Base-by-base conservation (phyloP, 2,888 invertebrate genomes). In the Merodon equestris region DNA sequence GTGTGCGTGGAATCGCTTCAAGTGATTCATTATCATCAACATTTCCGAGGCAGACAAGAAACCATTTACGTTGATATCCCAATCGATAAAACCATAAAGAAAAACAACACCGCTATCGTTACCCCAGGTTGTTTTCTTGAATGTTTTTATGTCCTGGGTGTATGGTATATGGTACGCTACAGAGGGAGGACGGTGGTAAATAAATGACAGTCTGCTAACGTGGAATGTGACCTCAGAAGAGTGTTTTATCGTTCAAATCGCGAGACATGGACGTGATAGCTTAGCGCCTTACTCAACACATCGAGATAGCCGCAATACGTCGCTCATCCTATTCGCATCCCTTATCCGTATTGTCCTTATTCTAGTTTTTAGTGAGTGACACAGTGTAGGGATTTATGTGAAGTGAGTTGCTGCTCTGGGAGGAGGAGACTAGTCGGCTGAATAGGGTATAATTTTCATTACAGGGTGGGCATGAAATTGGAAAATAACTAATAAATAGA, bases 31-130 rank as follows among this genome's bases (percentile, higher is more conserved):
- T 38, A 38, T 38, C 48, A 19, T 40, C 10, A 38, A 10, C n/a
- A 19, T 51, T 34, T 9, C 40, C 42, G 12, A 13, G 36, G 27
- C 44, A 51, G 27, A 53, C 36, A 44, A 12, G 45, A 18, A 40
- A 64, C 36, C 45, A 36, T 53, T 45, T 36, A 27, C 27, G 27
- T 7, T 44, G 44, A 34, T 51, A 44, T 18, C 34, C 17, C 34
- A 70, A 70, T 61, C 70, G 60, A 70, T 54, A 61, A 70, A 70
- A 70, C 47, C 60, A 70, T 60, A 60, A 70, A 27, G 45, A 45
- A 61, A 54, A 27, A 27, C 7, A 27, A 27, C 27, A 27, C 61
- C 53, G 44, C 12, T 15, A 42, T 10, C 27, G 34, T 19, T 9
- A 15, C 38, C 27, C n/a, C n/a, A 27, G 3, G 7, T 27, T 27